Evolutionary conservation across 2,113 vertebrate genomes (phyloP).

Genomic region (Engraulis encrasicolus): DNA sequence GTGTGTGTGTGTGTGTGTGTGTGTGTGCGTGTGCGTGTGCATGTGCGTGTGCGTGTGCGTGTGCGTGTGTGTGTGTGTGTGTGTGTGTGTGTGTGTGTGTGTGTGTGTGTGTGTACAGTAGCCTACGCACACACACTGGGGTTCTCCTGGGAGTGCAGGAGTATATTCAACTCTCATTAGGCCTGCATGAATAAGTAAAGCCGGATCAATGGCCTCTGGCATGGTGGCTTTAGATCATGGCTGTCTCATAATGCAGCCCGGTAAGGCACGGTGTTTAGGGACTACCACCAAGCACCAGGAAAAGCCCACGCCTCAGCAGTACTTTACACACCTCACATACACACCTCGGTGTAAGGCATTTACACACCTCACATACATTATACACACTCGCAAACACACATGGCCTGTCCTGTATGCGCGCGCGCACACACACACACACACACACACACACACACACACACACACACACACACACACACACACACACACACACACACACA

Average conservation of each 20-base stretch:
- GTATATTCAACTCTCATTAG: constrained; percentile 17
- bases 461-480: not conserved
- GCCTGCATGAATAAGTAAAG: constrained; percentile 20
- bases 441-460: not conserved
- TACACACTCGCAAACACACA: too few species aligned
- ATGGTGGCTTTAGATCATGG: constrained; percentile 10
- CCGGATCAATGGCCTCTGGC: constrained; percentile 8
- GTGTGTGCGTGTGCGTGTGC: too few species aligned
- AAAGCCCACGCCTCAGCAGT: not conserved
- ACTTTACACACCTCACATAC: not conserved
- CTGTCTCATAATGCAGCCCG: not conserved
- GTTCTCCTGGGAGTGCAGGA: constrained; percentile 1
- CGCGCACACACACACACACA: not conserved
- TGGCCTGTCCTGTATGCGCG: too few species aligned
- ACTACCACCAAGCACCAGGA: not conserved
- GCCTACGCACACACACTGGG: too few species aligned
- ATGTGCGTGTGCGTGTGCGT: too few species aligned
- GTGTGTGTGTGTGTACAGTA: too few species aligned
- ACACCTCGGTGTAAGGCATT: too few species aligned
- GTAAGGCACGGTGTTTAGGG: not conserved
- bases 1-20: too few species aligned
- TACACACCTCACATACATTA: too few species aligned
- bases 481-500: not conserved
- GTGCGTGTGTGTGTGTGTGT: too few species aligned
- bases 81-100: too few species aligned